Evolutionary conservation across 2,888 invertebrate genomes (phyloP).

Genomic region (Ectemnius continuus): DNA sequence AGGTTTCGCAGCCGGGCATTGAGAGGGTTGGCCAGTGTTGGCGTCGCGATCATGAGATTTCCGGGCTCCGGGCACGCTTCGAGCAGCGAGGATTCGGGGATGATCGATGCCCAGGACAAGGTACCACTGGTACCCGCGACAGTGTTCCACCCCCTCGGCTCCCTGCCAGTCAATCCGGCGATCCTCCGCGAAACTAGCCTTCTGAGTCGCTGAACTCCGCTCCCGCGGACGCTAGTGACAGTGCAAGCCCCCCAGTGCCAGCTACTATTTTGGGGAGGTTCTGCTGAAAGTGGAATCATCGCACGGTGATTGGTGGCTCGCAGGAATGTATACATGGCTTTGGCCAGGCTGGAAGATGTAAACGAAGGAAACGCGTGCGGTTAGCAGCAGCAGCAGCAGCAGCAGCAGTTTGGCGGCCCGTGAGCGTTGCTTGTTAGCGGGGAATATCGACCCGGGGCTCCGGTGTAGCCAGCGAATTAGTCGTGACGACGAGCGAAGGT

Average conservation of each 20-base stretch:
- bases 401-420: conserved; percentile 36
- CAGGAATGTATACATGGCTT: conserved; percentile 7
- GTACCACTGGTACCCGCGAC: conserved; percentile 12
- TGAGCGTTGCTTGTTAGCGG: conserved; percentile 39
- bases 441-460: conserved; percentile 54
- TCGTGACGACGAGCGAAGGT: conserved; percentile 59
- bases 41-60: conserved; percentile 10
- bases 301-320: neutral
- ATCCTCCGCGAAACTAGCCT: too few species aligned
- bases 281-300: neutral
- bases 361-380: conserved; percentile 30
- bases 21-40: too few species aligned
- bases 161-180: too few species aligned
- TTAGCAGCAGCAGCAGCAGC: conserved; percentile 14
- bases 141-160: neutral
- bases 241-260: too few species aligned
- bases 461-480: conserved; percentile 55
- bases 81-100: conserved; percentile 4
- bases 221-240: too few species aligned
- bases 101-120: conserved; percentile 28
- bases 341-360: conserved; percentile 22
- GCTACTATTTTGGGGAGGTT: too few species aligned
- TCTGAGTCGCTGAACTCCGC: too few species aligned
- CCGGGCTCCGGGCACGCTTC: conserved; percentile 11
- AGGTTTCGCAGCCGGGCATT: neutral